phyloP scores from a whole-genome alignment of 2,797 vertebrate species.

The Chromobotia macracanthus region DNA sequence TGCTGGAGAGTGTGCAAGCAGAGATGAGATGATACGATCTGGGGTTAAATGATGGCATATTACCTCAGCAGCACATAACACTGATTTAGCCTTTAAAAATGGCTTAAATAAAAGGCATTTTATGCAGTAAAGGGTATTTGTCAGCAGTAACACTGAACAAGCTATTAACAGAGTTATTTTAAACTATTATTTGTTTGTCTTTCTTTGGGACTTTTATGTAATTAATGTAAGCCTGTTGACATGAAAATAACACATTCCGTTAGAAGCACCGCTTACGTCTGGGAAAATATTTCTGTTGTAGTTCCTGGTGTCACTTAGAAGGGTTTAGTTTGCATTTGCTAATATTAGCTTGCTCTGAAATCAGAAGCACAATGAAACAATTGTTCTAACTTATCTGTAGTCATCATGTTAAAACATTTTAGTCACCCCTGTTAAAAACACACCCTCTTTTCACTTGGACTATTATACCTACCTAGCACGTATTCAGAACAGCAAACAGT shows the following conservation, averaged over 20 bases:
- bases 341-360: neutral
- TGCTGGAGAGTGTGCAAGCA: neutral
- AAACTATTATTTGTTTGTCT: conserved; percentile 1
- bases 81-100: conserved; percentile 10
- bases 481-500: too few relatives aligned
- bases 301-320: neutral
- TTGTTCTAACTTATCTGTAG: neutral
- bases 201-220: conserved; percentile 17
- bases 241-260: conserved; percentile 15
- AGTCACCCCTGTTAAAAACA: too few relatives aligned
- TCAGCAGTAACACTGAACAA: neutral
- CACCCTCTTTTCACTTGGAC: too few relatives aligned
- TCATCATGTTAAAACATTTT: neutral
- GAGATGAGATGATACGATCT: conserved; percentile 6
- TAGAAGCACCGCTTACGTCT: neutral
- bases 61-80: neutral
- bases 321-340: neutral
- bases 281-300: conserved; percentile 29
- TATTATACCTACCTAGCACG: too few relatives aligned
- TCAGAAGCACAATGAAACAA: neutral
- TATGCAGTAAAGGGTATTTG: neutral
- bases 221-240: conserved; percentile 30
- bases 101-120: neutral
- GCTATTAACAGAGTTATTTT: conserved; percentile 23
- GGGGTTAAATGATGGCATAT: neutral